A percentile compares a stretch with the other conserved stretches of the same genome.
Conservation (phyloP, 1,140 invertebrate genomes). For the Micrasema longulum region DNA sequence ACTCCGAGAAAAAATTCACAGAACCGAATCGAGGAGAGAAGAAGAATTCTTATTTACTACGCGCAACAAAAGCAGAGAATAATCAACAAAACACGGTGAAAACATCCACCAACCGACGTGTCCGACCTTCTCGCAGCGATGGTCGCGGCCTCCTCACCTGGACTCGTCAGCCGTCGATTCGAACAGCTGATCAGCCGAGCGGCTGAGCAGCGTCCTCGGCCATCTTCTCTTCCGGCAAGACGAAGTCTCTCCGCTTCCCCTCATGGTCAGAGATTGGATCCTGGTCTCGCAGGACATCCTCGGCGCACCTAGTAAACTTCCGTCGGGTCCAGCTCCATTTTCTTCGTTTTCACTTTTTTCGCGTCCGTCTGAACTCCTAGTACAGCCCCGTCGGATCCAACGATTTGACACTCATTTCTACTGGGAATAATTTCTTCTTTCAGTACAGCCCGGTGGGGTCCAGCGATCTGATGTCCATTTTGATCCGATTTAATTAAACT, state of each 20-base stretch:
- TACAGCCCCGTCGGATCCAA: conserved; percentile 43
- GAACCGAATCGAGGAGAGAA: conserved; percentile 34
- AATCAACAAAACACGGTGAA: conserved; percentile 17
- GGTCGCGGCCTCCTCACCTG: not conserved
- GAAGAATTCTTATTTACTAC: not conserved
- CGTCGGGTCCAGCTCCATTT: conserved; percentile 25
- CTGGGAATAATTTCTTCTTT: not conserved
- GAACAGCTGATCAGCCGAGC: conserved; percentile 7
- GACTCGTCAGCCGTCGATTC: not conserved
- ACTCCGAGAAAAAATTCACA: conserved; percentile 35
- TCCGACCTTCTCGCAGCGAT: not conserved
- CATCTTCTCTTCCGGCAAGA: conserved; percentile 40
- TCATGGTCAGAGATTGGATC: conserved; percentile 25
- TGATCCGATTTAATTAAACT: not conserved
- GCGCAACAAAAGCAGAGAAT: conserved; percentile 1
- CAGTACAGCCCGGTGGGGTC: conserved; percentile 26
- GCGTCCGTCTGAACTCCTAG: not conserved
- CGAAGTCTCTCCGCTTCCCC: conserved; percentile 42
- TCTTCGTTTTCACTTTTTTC: too few relatives aligned
- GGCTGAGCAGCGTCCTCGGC: not conserved
- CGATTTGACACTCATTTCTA: conserved; percentile 14
- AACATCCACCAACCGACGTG: conserved; percentile 3
- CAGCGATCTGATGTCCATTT: conserved; percentile 3
- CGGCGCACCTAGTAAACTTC: conserved; percentile 31
- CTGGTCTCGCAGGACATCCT: conserved; percentile 30